Conservation (phyloP, 2,888 invertebrate species). For the Chloromyia formosa region DNA sequence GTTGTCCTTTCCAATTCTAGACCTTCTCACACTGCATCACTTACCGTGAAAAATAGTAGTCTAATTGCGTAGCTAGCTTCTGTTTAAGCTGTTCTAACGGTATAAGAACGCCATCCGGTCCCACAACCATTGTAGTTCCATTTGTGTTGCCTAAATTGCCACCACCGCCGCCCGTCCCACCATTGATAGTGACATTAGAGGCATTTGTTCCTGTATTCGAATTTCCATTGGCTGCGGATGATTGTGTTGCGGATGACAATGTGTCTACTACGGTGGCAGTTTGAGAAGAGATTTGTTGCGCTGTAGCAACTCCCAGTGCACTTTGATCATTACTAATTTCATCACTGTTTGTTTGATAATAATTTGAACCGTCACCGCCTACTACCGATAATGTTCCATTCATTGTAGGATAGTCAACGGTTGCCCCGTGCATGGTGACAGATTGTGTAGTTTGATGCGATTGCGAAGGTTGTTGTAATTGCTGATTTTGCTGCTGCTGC, state of each 20-base stretch:
- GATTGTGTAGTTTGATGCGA: slow-evolving; percentile 41
- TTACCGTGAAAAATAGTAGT: slow-evolving; percentile 90
- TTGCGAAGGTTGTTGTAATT: slow-evolving; percentile 40
- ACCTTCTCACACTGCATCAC: no score
- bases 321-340: slow-evolving; percentile 14
- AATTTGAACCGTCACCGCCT: slow-evolving; percentile 54
- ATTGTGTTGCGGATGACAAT: neutral
- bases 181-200: slow-evolving; percentile 34
- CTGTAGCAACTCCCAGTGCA: neutral
- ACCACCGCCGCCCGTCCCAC: slow-evolving; percentile 50
- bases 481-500: slow-evolving; percentile 37
- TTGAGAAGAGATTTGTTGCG: slow-evolving; percentile 33
- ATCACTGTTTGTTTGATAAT: slow-evolving; percentile 22
- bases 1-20: no score
- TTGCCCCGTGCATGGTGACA: slow-evolving; percentile 36
- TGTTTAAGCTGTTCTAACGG: slow-evolving; percentile 79
- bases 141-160: slow-evolving; percentile 50
- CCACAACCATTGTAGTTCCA: slow-evolving; percentile 41
- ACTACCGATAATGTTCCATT: slow-evolving; percentile 57
- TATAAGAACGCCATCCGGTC: slow-evolving; percentile 57
- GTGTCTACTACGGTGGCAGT: slow-evolving; percentile 14
- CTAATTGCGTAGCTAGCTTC: slow-evolving; percentile 82
- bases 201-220: slow-evolving; percentile 51
- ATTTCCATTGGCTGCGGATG: slow-evolving; percentile 44
- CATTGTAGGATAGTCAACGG: slow-evolving; percentile 54